These are phyloP conservation scores for Desmodus rotundus DNA, from an alignment of 2,113 vertebrate genomes.

Conservation along the genomic window DNA sequence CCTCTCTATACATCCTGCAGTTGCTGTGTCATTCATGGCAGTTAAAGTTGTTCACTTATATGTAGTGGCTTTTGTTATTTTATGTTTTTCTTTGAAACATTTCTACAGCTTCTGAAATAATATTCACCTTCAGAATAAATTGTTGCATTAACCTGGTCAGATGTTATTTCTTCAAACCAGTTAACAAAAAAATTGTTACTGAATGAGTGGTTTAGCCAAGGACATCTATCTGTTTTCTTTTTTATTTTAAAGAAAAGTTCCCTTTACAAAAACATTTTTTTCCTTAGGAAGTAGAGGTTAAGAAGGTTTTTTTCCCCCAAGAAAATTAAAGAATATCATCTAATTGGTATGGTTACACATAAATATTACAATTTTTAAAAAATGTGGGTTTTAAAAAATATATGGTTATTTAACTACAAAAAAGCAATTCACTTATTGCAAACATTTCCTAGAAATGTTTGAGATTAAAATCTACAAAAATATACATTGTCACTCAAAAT, in stretches of 20 bases:
- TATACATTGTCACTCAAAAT: not conserved
- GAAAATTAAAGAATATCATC: not conserved
- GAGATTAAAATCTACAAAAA: not conserved
- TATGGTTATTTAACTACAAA: not conserved
- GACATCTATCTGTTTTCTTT: not conserved
- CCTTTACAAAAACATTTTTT: not conserved
- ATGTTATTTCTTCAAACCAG: slow-evolving; percentile 43
- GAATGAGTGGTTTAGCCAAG: not conserved
- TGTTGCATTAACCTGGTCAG: slow-evolving; percentile 40
- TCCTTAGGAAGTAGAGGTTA: not conserved
- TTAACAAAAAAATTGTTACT: not conserved
- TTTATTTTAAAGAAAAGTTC: not conserved
- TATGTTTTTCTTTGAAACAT: not conserved
- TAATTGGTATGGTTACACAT: not conserved
- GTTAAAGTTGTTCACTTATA: slow-evolving; percentile 27
- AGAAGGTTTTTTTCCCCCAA: not conserved
- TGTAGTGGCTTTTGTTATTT: not conserved
- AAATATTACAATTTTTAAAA: not conserved
- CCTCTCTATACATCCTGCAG: slow-evolving; percentile 19
- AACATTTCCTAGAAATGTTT: not conserved
- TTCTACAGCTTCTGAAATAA: slow-evolving; percentile 21
- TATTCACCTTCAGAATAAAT: slow-evolving; percentile 45
- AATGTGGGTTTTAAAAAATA: not conserved
- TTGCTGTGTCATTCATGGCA: not conserved
- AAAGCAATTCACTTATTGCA: not conserved